A percentile compares a stretch with the other conserved stretches of the same genome.
Conservation (phyloP, 2,113 vertebrate genomes). For the Cynoglossus semilaevis region DNA sequence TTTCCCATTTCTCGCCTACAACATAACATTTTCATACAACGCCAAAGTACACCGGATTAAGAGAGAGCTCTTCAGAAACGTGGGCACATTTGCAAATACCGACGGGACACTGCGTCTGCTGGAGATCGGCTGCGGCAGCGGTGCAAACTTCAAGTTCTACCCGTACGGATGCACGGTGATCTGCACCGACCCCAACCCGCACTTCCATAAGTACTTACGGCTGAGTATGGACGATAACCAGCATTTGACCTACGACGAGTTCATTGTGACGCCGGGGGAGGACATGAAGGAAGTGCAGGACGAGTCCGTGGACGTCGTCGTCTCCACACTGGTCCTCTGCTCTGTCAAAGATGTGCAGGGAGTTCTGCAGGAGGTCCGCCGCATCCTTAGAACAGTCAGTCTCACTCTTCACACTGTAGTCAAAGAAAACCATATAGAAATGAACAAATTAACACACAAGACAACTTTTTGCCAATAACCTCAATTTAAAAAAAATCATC, state of each 20-base stretch:
- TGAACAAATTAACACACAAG: no score
- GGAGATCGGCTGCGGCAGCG: slow-evolving; percentile 84
- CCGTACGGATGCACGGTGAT: slow-evolving; percentile 78
- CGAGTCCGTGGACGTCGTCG: slow-evolving; percentile 77
- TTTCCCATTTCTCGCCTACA: slow-evolving; percentile 73
- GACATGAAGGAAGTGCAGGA: slow-evolving; percentile 75
- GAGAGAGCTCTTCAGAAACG: slow-evolving; percentile 76
- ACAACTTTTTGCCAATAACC: no score
- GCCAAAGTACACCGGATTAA: slow-evolving; percentile 73
- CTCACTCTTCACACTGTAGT: slow-evolving; percentile 3
- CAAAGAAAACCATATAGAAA: slow-evolving; percentile 14
- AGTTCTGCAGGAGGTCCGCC: slow-evolving; percentile 75
- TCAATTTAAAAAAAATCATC: no score
- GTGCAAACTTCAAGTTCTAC: slow-evolving; percentile 84
- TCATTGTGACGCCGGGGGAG: slow-evolving; percentile 73
- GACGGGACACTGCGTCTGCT: slow-evolving; percentile 75
- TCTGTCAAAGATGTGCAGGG: slow-evolving; percentile 60
- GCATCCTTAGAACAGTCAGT: slow-evolving; percentile 82
- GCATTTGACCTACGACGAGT: slow-evolving; percentile 75
- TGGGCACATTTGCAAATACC: slow-evolving; percentile 57
- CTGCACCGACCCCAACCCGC: slow-evolving; percentile 80
- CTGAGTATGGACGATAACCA: slow-evolving; percentile 73
- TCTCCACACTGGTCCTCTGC: slow-evolving; percentile 84
- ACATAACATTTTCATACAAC: slow-evolving; percentile 49
- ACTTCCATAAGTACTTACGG: slow-evolving; percentile 76